Conservation (phyloP, 2,113 vertebrate species). For the Accipiter virgatus region DNA sequence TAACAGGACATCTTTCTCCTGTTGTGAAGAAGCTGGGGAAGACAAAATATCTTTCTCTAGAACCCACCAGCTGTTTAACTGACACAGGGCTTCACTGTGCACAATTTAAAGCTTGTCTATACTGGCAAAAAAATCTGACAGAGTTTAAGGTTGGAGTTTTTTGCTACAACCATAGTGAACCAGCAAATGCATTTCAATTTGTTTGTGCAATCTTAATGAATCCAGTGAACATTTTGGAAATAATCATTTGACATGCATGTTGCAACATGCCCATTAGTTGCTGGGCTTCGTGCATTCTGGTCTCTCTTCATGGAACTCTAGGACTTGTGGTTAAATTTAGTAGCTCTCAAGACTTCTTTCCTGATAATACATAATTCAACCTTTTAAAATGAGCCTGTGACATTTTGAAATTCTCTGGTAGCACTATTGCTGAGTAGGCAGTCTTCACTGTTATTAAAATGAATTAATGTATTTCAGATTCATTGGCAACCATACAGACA, state of each 20-base stretch:
- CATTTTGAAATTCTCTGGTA: neutral
- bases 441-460: neutral
- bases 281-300: neutral
- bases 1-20: neutral
- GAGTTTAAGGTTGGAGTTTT: neutral
- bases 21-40: neutral
- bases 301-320: neutral
- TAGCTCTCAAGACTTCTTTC: neutral
- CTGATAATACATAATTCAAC: neutral
- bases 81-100: neutral
- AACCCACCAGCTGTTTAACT: neutral
- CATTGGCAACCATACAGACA: fast-evolving
- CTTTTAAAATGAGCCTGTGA: neutral
- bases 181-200: neutral
- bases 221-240: neutral
- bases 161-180: neutral
- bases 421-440: neutral
- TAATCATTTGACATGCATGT: neutral
- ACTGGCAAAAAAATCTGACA: neutral
- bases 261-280: neutral
- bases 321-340: neutral
- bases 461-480: neutral
- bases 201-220: neutral
- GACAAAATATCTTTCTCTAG: neutral
- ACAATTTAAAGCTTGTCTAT: neutral